Evolutionary conservation across 92 coral and sea anemone genomes (phyloP).

Genomic region (Parazoanthus swiftii): DNA sequence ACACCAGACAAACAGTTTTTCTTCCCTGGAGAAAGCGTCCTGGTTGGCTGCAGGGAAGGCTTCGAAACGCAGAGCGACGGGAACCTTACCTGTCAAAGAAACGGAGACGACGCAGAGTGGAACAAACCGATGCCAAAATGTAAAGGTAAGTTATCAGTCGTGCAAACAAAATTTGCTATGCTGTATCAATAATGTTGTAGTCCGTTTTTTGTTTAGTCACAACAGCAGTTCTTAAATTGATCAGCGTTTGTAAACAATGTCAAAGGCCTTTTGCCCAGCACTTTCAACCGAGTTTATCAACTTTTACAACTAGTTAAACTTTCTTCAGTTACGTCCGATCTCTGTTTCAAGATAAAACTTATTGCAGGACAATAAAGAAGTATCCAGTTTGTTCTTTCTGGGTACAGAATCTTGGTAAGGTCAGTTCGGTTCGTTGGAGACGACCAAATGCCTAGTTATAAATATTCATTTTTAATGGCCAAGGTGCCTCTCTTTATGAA

Average conservation of each 20-base stretch:
- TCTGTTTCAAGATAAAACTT: neutral
- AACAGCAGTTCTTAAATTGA: neutral
- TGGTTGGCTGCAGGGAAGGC: slow-evolving; percentile 63
- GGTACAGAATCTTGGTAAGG: neutral
- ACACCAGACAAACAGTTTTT: slow-evolving; percentile 58
- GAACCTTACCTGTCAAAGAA: slow-evolving; percentile 60
- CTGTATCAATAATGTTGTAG: neutral
- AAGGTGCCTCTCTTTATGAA: neutral
- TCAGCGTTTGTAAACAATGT: neutral
- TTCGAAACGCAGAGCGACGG: slow-evolving; percentile 53
- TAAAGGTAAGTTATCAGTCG: slow-evolving; percentile 51
- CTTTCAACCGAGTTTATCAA: neutral
- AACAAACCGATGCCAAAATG: slow-evolving; percentile 68
- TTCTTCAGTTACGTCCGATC: neutral
- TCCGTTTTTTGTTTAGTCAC: neutral
- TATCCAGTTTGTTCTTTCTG: neutral
- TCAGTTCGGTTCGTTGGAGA: neutral
- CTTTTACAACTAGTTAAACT: neutral
- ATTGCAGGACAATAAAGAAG: neutral
- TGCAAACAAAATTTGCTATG: neutral
- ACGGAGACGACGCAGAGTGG: slow-evolving; percentile 54
- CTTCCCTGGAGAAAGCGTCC: slow-evolving; percentile 55
- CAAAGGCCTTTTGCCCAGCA: neutral
- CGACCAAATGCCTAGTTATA: neutral
- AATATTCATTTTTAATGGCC: neutral